Percentiles rank a stretch among this genome's conserved stretches.
phyloP scores from a whole-genome alignment of 2,888 invertebrate genomes.

The Scaptomyza cyrtandrae region DNA sequence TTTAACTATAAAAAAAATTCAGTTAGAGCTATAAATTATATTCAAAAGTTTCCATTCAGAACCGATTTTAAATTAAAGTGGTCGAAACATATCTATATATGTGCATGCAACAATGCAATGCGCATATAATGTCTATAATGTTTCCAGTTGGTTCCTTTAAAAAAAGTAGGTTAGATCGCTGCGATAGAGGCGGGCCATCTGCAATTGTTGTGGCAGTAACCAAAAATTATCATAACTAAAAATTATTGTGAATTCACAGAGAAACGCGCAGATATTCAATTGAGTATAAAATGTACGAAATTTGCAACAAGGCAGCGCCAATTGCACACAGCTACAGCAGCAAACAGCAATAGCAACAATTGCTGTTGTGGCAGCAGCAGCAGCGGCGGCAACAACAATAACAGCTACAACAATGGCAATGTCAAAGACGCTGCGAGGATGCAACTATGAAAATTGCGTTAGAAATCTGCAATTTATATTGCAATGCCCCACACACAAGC shows the following conservation, averaged over 20 bases:
- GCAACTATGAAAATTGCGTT: slow-evolving; percentile 80
- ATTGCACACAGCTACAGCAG: slow-evolving; percentile 53
- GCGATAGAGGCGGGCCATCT: slow-evolving; percentile 43
- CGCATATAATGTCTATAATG: slow-evolving; percentile 5
- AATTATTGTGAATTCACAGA: slow-evolving; percentile 67
- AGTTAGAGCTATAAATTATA: neutral
- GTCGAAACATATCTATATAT: slow-evolving; percentile 9
- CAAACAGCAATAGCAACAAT: slow-evolving; percentile 13
- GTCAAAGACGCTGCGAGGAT: slow-evolving; percentile 72
- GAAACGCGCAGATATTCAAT: slow-evolving; percentile 62
- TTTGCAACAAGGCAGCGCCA: slow-evolving; percentile 79
- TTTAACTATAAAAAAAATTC: neutral
- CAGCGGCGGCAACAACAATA: slow-evolving; percentile 30
- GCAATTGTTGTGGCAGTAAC: slow-evolving; percentile 64
- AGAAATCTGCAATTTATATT: slow-evolving; percentile 82
- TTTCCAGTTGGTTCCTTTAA: slow-evolving; percentile 18
- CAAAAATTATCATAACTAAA: slow-evolving; percentile 77
- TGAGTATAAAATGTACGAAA: slow-evolving; percentile 69
- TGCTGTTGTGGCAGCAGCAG: slow-evolving; percentile 38
- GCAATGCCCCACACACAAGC: slow-evolving; percentile 57
- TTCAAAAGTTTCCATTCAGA: neutral
- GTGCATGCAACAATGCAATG: neutral
- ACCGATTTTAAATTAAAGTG: slow-evolving; percentile 1
- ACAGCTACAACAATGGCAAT: slow-evolving; percentile 68
- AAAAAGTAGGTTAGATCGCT: slow-evolving; percentile 58